These are phyloP conservation scores for Eurystomus gularis DNA, from an alignment of 2,113 vertebrate genomes.

Conservation along the genomic window DNA sequence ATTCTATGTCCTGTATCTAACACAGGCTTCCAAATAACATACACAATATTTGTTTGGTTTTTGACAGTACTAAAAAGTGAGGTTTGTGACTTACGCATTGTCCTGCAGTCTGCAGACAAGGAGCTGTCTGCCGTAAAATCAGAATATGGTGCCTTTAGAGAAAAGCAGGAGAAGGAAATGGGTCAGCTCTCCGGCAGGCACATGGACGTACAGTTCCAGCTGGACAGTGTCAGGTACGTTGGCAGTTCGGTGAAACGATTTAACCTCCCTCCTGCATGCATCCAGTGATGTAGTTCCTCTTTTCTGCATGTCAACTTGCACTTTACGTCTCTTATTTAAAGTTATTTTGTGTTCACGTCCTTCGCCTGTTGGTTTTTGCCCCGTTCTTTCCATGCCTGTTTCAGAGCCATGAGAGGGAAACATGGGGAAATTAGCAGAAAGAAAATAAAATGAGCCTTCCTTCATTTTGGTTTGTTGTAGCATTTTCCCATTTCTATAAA, in stretches of 20 bases:
- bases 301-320: not conserved
- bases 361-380: not conserved
- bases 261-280: not conserved
- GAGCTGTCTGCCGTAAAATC: constrained; percentile 80
- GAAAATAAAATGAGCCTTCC: not conserved
- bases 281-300: not conserved
- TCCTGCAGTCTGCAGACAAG: constrained; percentile 92
- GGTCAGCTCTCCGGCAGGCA: constrained; percentile 82
- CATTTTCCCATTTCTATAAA: not conserved
- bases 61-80: constrained; percentile 86
- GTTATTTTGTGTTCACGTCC: not conserved
- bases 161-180: constrained; percentile 82
- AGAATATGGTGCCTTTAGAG: constrained; percentile 70
- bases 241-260: not conserved
- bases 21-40: not conserved
- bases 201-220: constrained; percentile 85
- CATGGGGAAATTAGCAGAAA: not conserved
- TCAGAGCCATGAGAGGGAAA: not conserved
- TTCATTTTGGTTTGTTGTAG: not conserved
- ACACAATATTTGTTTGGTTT: not conserved
- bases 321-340: not conserved
- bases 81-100: constrained; percentile 88
- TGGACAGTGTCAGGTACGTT: constrained; percentile 88
- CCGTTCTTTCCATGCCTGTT: not conserved
- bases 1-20: not conserved